These are phyloP conservation scores for Dryobates pubescens DNA, from an alignment of 2,797 vertebrate species.

Conservation along the genomic window DNA sequence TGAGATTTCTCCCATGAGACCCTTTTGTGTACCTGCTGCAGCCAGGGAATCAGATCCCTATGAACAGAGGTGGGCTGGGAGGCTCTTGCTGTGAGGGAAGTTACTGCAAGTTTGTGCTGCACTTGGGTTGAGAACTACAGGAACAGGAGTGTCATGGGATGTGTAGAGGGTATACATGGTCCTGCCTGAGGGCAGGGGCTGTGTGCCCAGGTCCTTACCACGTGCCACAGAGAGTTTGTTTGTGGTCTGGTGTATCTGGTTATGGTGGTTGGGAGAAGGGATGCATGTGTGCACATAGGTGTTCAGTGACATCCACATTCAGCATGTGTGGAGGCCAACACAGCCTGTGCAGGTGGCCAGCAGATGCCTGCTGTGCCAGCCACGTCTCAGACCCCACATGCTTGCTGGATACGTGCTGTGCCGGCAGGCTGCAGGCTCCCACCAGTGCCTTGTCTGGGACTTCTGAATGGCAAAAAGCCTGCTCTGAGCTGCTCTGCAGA, in stretches of 20 bases:
- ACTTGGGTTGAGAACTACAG: neutral
- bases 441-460: neutral
- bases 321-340: rapidly evolving
- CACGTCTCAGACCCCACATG: rapidly evolving
- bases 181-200: neutral
- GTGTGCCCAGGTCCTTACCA: neutral
- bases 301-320: rapidly evolving
- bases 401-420: rapidly evolving
- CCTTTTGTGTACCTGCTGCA: neutral
- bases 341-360: neutral
- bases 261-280: rapidly evolving
- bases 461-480: constrained; percentile 49
- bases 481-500: constrained; percentile 46
- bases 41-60: neutral
- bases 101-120: neutral
- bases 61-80: neutral
- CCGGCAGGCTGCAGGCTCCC: neutral
- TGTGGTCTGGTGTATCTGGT: rapidly evolving
- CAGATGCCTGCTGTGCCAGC: neutral
- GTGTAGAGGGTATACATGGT: rapidly evolving
- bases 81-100: neutral
- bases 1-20: neutral
- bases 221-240: neutral
- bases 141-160: neutral
- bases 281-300: rapidly evolving